These are phyloP conservation scores for Pterophyllum scalare DNA, from an alignment of 2,113 vertebrate genomes.

Conservation along the genomic window DNA sequence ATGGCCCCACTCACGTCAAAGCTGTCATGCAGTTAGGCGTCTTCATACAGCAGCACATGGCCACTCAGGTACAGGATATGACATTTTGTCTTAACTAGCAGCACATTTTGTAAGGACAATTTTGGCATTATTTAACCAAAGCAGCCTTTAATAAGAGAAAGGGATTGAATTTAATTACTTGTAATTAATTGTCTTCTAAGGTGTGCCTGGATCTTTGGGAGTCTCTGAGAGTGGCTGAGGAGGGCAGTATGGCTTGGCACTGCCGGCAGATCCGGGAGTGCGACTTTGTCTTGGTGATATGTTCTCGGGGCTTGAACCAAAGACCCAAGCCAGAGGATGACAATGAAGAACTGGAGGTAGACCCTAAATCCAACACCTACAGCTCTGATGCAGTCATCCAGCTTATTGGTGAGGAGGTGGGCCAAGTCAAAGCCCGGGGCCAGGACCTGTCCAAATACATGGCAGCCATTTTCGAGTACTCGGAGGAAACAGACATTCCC, in stretches of 20 bases:
- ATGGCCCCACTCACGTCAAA: conserved; percentile 77
- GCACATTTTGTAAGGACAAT: not conserved
- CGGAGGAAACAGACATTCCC: conserved; percentile 76
- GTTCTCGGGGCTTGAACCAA: conserved; percentile 68
- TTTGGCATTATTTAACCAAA: not conserved
- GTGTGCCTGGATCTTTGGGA: conserved; percentile 84
- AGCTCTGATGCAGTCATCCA: conserved; percentile 51
- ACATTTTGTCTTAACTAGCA: not conserved
- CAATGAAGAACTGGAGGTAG: not conserved
- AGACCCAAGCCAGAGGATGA: not conserved
- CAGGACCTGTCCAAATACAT: conserved; percentile 82
- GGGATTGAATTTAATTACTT: not conserved
- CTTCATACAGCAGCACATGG: conserved; percentile 83
- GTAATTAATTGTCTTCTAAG: conserved; percentile 41
- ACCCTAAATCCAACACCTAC: not conserved
- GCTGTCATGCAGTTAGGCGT: conserved; percentile 78
- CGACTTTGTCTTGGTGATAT: conserved; percentile 81
- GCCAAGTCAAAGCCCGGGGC: conserved; percentile 62
- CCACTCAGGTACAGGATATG: conserved; percentile 70
- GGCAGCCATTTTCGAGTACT: conserved; percentile 78
- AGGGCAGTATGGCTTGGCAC: conserved; percentile 78
- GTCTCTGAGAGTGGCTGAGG: conserved; percentile 71
- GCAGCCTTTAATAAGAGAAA: not conserved
- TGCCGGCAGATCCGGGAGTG: conserved; percentile 74
- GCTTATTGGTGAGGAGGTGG: conserved; percentile 77